phyloP scores from a whole-genome alignment of 2,888 invertebrate genomes.

The Epinotia ramella region DNA sequence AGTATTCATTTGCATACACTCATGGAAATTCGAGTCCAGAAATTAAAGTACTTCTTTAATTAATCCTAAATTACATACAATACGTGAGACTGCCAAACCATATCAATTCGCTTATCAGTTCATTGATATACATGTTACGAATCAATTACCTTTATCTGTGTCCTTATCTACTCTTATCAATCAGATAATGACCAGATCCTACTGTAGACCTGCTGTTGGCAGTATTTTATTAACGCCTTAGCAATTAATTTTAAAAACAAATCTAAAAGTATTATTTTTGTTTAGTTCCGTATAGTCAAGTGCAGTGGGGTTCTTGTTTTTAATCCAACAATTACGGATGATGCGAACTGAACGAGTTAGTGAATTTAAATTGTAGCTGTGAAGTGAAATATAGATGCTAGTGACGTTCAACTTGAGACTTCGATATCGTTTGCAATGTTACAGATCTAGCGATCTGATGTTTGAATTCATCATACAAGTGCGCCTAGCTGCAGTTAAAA shows the following conservation, averaged over 20 bases:
- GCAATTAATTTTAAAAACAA: conserved; percentile 7
- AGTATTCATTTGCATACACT: too few relatives aligned
- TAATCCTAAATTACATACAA: background rate
- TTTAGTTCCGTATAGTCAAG: background rate
- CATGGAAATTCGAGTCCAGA: background rate
- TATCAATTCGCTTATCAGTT: conserved; percentile 30
- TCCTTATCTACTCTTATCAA: conserved; percentile 22
- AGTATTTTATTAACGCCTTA: conserved; percentile 28
- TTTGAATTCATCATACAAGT: conserved; percentile 20
- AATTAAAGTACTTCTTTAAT: background rate
- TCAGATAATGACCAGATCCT: conserved; percentile 26
- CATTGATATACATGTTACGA: conserved; percentile 37
- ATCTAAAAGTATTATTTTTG: background rate
- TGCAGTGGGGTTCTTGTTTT: background rate
- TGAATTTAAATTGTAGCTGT: background rate
- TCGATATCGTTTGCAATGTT: conserved; percentile 17
- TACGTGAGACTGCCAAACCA: background rate
- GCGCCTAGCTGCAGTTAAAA: background rate
- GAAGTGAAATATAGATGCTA: conserved; percentile 10
- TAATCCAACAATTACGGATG: background rate
- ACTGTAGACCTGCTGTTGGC: background rate
- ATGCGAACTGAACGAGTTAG: background rate
- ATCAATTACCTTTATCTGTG: conserved; percentile 37
- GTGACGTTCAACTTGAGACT: background rate
- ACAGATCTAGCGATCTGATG: conserved; percentile 1